These are phyloP conservation scores for Anguilla pacifica DNA, from an alignment of 2,797 vertebrate species.

Conservation along the genomic window DNA sequence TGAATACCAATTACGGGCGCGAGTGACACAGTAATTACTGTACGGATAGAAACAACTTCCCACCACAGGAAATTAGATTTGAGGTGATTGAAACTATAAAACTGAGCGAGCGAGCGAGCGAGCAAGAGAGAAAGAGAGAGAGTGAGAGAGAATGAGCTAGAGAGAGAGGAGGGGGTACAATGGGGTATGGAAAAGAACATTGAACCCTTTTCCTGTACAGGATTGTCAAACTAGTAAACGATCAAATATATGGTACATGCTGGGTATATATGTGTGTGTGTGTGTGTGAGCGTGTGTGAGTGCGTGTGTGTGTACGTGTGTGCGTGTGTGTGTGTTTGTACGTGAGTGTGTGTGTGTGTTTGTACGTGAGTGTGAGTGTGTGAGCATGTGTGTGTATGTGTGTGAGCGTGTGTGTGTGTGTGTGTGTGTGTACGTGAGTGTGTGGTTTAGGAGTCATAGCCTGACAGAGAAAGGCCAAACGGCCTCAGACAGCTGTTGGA, in stretches of 20 bases:
- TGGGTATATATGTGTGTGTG: neutral
- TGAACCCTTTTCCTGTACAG: neutral
- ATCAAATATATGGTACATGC: neutral
- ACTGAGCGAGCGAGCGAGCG: neutral
- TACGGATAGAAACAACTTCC: constrained; percentile 35
- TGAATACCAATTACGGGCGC: constrained; percentile 20
- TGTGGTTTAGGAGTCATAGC: neutral
- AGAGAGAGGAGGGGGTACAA: constrained; percentile 18
- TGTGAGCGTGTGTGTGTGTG: neutral
- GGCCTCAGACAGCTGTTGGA: neutral
- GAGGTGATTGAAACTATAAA: constrained; percentile 46
- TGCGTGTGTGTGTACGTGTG: too few species aligned
- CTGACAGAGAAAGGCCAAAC: neutral
- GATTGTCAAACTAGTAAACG: constrained; percentile 3
- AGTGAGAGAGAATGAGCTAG: neutral
- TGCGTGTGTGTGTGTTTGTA: too few species aligned
- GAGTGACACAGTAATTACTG: constrained; percentile 46
- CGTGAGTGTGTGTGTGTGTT: too few species aligned
- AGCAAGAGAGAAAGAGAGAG: neutral
- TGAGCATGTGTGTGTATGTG: neutral
- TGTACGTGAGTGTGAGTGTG: too few species aligned
- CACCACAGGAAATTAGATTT: constrained; percentile 53
- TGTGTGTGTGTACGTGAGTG: neutral
- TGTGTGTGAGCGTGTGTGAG: neutral
- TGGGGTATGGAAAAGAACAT: constrained; percentile 26